Base-by-base conservation (phyloP, 1,140 invertebrate species). In the Andrena cerasifolii region DNA sequence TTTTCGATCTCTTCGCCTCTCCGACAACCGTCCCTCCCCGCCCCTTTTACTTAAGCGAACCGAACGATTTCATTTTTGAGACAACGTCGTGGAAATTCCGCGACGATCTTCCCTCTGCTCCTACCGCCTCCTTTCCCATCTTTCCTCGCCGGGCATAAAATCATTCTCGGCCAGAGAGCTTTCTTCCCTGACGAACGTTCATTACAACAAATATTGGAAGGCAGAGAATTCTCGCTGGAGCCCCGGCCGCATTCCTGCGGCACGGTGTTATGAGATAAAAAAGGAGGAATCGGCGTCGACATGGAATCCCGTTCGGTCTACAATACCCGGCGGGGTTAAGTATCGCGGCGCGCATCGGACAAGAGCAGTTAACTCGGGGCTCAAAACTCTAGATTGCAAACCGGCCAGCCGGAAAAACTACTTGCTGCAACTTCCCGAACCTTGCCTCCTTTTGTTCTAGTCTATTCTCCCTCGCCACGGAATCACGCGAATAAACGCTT, bases 21-120 rank as follows among this genome's bases (percentile, higher is more conserved):
- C 8, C 4, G 14, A 18, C 26, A 7, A 1, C 0, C n/a, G 43
- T 1, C 51, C 4, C 10, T 6, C 24, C 5, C 12, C 47, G 51
- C 24, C 14, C 7, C 8, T 28, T 43, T 63, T 31, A 12, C 43
- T 36, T 68, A 76, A 58, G 63, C 47, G 66, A 68, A 76, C 40
- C 63, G 63, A 76, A 58, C 63, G 63, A 49, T 76, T 58, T 68
- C 63, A 58, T 68, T 76, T 76, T 76, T 58, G 63, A 47, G 53
- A 76, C 73, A 59, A 76, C 53, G 8, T 56, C 24, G n/a, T 31
- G 3, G 33, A 65, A 43, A 54, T 74, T 40, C 14, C 45, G 12
- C 40, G 18, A 12, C 3, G 6, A 14, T 8, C 24, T 14, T 5
- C 0, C 16, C 7, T 31, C 36, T 0, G 10, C 24, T 31, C 33